A percentile compares a stretch with the other conserved stretches of the same genome.
Conservation (phyloP, 2,797 vertebrate species). For the Myiothlypis coronata region DNA sequence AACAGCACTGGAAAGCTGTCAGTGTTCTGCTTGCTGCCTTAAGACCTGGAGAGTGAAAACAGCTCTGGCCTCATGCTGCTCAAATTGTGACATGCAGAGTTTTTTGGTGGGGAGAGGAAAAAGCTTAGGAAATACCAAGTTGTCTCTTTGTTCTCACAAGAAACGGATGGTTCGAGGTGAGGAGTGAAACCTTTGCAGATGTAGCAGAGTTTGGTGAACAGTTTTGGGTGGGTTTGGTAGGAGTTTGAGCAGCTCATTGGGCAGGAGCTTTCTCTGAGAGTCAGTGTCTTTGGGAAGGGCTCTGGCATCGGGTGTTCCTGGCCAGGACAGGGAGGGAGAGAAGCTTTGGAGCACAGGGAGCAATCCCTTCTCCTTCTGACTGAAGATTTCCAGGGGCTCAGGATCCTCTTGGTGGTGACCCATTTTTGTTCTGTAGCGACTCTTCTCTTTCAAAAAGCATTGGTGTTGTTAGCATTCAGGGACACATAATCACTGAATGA, state of each 20-base stretch:
- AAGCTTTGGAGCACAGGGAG: not conserved
- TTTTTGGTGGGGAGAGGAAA: not conserved
- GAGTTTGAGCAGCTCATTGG: not conserved
- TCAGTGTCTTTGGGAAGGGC: not conserved
- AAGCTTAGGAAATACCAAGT: not conserved
- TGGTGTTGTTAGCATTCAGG: too few species aligned
- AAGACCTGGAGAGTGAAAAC: not conserved
- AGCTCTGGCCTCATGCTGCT: not conserved
- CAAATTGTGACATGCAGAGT: not conserved
- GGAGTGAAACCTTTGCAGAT: not conserved
- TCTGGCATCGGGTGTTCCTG: not conserved
- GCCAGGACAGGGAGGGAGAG: not conserved
- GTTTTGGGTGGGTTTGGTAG: not conserved
- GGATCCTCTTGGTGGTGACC: not conserved
- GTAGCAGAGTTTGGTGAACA: not conserved
- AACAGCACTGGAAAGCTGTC: not conserved
- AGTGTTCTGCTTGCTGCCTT: not conserved
- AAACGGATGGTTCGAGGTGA: not conserved
- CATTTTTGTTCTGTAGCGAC: not conserved
- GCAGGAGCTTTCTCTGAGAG: not conserved
- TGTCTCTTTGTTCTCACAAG: not conserved
- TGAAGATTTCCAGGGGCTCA: not conserved
- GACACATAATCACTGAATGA: too few species aligned
- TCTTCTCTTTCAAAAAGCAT: not conserved
- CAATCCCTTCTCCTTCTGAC: not conserved